These are phyloP conservation scores for Drosophila bocki DNA, from an alignment of 1,140 invertebrate genomes.

Conservation along the genomic window DNA sequence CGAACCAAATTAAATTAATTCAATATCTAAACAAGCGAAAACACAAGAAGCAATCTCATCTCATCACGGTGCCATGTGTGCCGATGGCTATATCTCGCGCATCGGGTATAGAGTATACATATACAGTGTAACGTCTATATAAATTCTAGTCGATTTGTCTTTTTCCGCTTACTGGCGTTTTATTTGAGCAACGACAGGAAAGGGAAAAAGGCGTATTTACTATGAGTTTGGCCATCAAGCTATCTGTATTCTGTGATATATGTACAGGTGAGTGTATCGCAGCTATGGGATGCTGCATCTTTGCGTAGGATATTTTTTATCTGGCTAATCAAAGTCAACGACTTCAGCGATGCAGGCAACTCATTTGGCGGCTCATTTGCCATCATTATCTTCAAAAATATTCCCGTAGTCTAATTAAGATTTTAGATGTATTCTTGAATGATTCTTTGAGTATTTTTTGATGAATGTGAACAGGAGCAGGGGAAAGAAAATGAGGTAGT, in stretches of 20 bases:
- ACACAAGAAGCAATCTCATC: slow-evolving; percentile 33
- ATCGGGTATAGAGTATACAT: slow-evolving; percentile 12
- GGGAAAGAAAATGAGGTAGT: neutral
- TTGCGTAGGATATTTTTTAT: slow-evolving; percentile 8
- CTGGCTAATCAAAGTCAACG: slow-evolving; percentile 47
- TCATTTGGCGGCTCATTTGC: slow-evolving; percentile 57
- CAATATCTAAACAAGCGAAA: slow-evolving; percentile 48
- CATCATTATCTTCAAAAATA: slow-evolving; percentile 28
- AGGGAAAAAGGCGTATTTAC: slow-evolving; percentile 85
- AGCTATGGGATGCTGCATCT: neutral
- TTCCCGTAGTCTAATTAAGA: slow-evolving; percentile 3
- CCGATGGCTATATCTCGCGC: slow-evolving; percentile 6
- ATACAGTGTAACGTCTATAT: slow-evolving; percentile 14
- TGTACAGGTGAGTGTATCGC: slow-evolving; percentile 39
- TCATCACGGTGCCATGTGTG: slow-evolving; percentile 56
- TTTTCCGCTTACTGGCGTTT: slow-evolving; percentile 85
- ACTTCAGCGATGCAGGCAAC: slow-evolving; percentile 39
- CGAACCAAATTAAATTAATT: slow-evolving; percentile 79
- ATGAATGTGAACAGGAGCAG: slow-evolving; percentile 2
- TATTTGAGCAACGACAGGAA: slow-evolving; percentile 81
- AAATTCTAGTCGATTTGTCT: slow-evolving; percentile 85
- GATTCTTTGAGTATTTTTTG: neutral
- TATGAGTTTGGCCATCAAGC: slow-evolving; percentile 63
- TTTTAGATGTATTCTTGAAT: neutral
- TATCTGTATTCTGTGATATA: neutral